phyloP scores from a whole-genome alignment of 2,113 vertebrate genomes.

The Chionomys nivalis region DNA sequence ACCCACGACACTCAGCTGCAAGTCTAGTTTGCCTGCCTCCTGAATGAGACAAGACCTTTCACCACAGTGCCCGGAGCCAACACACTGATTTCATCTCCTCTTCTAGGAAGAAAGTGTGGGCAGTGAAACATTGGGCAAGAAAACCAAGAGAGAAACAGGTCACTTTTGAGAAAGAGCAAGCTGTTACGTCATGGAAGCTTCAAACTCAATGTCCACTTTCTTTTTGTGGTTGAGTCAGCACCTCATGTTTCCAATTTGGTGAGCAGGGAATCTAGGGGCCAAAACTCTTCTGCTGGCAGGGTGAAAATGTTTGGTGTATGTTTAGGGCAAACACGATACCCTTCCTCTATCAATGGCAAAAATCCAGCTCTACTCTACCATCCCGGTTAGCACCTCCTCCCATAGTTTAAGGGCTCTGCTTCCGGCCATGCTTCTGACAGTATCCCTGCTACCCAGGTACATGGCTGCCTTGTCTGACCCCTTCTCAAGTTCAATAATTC shows the following conservation, averaged over 20 bases:
- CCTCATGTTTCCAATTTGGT: neutral
- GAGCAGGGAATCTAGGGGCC: neutral
- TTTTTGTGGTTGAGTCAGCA: neutral
- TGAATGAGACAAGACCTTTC: neutral
- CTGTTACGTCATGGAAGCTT: neutral
- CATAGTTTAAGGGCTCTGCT: neutral
- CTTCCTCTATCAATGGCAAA: neutral
- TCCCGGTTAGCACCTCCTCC: neutral
- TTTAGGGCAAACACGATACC: neutral
- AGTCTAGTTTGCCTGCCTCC: neutral
- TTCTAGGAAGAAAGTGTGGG: constrained; percentile 20
- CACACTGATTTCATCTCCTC: neutral
- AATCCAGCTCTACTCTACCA: neutral
- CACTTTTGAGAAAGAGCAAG: neutral
- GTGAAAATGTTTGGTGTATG: neutral
- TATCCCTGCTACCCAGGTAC: neutral
- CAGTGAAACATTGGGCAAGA: neutral
- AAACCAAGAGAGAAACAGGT: neutral
- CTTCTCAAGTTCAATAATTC: neutral
- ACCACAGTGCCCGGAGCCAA: neutral
- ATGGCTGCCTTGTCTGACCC: neutral
- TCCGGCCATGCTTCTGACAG: neutral
- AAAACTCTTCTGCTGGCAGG: neutral
- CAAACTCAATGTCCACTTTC: neutral
- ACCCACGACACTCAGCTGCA: neutral